These are phyloP conservation scores for Lysiphlebus fabarum DNA, from an alignment of 1,140 invertebrate species.

Conservation along the genomic window DNA sequence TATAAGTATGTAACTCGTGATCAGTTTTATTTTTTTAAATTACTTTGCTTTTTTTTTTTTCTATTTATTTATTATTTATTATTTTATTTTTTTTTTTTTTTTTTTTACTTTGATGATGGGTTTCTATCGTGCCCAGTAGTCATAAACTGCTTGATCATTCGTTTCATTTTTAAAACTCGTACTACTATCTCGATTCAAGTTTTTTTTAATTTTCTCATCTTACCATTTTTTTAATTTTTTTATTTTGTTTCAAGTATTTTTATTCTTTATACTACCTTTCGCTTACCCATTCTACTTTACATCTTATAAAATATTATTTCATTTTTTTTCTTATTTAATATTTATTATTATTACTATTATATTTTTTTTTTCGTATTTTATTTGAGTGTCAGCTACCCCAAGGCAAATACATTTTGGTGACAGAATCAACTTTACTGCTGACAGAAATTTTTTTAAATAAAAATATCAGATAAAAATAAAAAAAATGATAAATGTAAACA, in stretches of 20 bases:
- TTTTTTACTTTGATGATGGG: constrained; percentile 17
- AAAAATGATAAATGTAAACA: too few species aligned
- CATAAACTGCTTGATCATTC: constrained; percentile 25
- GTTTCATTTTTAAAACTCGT: constrained; percentile 6
- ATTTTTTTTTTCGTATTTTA: neutral
- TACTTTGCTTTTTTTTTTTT: too few species aligned
- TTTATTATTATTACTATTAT: neutral
- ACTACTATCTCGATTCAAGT: constrained; percentile 2
- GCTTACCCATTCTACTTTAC: neutral
- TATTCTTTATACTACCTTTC: neutral
- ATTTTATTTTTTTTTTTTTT: neutral
- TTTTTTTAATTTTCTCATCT: constrained; percentile 1
- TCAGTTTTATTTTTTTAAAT: neutral
- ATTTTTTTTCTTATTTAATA: neutral
- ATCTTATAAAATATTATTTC: neutral
- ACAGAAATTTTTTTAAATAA: neutral
- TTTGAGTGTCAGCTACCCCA: neutral
- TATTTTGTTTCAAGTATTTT: constrained; percentile 1
- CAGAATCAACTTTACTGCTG: constrained; percentile 1
- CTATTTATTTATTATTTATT: neutral
- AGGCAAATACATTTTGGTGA: constrained; percentile 11
- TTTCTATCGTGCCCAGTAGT: constrained; percentile 22
- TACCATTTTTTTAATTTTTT: neutral
- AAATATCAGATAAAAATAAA: too few species aligned
- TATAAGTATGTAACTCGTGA: too few species aligned